Evolutionary conservation across 2,113 vertebrate genomes (phyloP).

Genomic region (Suncus etruscus): DNA sequence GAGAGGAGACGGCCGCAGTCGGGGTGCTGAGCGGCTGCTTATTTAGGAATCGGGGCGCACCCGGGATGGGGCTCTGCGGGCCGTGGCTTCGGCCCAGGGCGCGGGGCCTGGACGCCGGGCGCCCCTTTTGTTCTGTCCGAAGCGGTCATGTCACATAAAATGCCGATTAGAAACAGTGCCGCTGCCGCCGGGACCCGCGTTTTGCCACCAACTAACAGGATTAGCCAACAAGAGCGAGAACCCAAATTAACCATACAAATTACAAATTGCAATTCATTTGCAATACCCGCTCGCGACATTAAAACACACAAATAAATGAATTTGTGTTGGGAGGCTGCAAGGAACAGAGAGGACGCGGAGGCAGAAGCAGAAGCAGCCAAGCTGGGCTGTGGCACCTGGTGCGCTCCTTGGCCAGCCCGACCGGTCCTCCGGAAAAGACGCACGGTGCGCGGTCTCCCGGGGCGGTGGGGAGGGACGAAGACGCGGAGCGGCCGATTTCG

Average conservation of each 20-base stretch:
- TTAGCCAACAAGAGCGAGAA: slow-evolving; percentile 83
- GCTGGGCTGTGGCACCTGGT: too few species aligned
- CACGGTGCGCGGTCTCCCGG: too few species aligned
- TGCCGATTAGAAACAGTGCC: slow-evolving; percentile 79
- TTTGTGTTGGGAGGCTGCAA: not conserved
- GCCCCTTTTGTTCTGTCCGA: slow-evolving; percentile 77
- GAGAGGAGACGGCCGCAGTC: too few species aligned
- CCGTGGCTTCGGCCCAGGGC: too few species aligned
- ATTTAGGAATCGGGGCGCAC: too few species aligned
- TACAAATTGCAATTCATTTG: slow-evolving; percentile 81
- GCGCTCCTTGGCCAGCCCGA: too few species aligned
- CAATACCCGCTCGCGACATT: slow-evolving; percentile 59
- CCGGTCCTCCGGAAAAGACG: too few species aligned
- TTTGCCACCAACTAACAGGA: slow-evolving; percentile 85
- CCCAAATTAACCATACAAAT: slow-evolving; percentile 85
- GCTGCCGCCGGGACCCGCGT: slow-evolving; percentile 77
- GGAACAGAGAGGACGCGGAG: not conserved
- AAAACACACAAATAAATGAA: slow-evolving; percentile 60
- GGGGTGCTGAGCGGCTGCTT: too few species aligned
- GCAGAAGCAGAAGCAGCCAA: too few species aligned
- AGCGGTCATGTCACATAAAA: slow-evolving; percentile 84
- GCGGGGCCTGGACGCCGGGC: not conserved
- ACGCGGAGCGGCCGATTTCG: too few species aligned
- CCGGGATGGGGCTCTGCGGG: too few species aligned
- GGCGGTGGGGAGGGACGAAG: too few species aligned